Conservation (phyloP, 1,140 invertebrate species). For the Helicoverpa zea region DNA sequence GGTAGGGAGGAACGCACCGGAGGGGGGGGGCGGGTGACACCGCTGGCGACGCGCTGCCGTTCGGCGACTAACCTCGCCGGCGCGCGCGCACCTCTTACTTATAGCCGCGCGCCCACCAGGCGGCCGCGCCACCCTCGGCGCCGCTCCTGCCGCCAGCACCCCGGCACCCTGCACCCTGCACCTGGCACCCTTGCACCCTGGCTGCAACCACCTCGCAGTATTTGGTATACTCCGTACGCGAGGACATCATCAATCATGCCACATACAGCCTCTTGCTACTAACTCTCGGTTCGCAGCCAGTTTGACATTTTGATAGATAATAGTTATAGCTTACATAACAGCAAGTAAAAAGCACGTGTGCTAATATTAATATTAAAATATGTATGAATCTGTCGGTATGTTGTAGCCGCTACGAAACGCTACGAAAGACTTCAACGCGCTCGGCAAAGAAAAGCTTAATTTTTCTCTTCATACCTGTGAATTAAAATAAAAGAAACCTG, state of each 20-base stretch:
- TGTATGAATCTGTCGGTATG: not conserved
- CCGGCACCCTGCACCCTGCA: slow-evolving; percentile 25
- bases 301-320: slow-evolving; percentile 27
- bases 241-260: not conserved
- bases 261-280: not conserved
- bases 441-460: not conserved
- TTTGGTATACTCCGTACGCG: not conserved
- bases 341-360: not conserved
- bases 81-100: slow-evolving; percentile 80
- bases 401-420: not conserved
- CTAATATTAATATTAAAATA: slow-evolving; percentile 12
- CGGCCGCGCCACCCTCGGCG: slow-evolving; percentile 57
- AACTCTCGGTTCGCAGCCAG: not conserved
- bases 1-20: slow-evolving; percentile 71
- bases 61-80: slow-evolving; percentile 84
- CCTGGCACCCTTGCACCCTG: slow-evolving; percentile 21
- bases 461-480: no score
- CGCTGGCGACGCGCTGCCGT: slow-evolving; percentile 78
- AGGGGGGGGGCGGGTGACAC: slow-evolving; percentile 67
- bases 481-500: no score
- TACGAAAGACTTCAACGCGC: slow-evolving; percentile 49
- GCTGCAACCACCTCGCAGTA: no score
- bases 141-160: slow-evolving; percentile 49
- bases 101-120: slow-evolving; percentile 76
- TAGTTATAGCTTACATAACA: slow-evolving; percentile 29